A percentile compares a stretch with the other conserved stretches of the same genome.
phyloP scores from a whole-genome alignment of 2,797 vertebrate genomes.

The Pangasius sanitwongsei region DNA sequence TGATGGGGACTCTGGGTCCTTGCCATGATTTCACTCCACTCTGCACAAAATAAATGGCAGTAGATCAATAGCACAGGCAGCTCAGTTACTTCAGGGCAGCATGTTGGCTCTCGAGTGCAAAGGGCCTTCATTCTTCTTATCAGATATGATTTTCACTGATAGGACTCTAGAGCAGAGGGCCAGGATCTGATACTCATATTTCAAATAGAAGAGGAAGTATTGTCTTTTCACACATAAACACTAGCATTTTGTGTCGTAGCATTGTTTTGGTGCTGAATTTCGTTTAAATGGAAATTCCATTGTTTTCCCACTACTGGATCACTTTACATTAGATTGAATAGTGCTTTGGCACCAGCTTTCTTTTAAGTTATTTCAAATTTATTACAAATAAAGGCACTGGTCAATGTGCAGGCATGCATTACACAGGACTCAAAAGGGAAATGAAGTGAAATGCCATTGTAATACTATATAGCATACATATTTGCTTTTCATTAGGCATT shows the following conservation, averaged over 20 bases:
- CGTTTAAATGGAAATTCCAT: too few species aligned
- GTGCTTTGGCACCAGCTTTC: conserved; percentile 1
- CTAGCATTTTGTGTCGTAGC: not conserved
- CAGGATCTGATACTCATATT: conserved; percentile 33
- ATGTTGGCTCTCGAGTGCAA: conserved; percentile 44
- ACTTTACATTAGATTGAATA: not conserved
- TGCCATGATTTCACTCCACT: conserved; percentile 55
- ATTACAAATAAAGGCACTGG: not conserved
- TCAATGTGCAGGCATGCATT: not conserved
- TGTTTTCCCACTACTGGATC: not conserved
- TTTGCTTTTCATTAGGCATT: not conserved
- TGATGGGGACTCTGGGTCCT: conserved; percentile 49
- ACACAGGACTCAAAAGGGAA: not conserved
- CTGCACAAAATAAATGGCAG: conserved; percentile 56
- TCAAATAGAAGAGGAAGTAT: conserved; percentile 19
- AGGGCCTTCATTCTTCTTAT: conserved; percentile 43
- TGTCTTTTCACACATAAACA: conserved; percentile 27
- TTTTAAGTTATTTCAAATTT: not conserved
- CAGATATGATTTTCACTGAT: conserved; percentile 41
- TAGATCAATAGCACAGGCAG: conserved; percentile 57
- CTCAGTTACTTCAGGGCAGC: conserved; percentile 56
- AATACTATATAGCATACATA: not conserved
- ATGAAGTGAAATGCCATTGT: not conserved
- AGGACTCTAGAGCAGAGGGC: conserved; percentile 14
- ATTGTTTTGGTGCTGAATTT: not conserved